These are phyloP conservation scores for Pangasius mekongensis DNA, from an alignment of 2,797 vertebrate genomes.

Conservation along the genomic window DNA sequence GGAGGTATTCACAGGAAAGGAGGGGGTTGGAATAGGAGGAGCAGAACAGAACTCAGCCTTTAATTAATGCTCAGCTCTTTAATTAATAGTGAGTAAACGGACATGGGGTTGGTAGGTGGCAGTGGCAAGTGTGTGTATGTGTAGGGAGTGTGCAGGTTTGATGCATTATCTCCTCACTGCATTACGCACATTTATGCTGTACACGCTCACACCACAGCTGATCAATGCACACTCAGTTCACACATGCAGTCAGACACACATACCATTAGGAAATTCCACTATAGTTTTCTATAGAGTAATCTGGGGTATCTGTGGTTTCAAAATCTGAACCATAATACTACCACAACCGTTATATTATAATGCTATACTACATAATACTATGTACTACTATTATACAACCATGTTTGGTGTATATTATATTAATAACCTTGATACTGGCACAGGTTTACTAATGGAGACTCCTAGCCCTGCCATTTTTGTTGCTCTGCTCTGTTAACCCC, in stretches of 20 bases:
- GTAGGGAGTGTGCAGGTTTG: neutral
- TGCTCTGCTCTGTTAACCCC: neutral
- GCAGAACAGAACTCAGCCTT: slow-evolving; percentile 61
- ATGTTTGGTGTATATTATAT: neutral
- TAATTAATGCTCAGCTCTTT: slow-evolving; percentile 71
- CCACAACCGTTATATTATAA: neutral
- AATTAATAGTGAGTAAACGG: slow-evolving; percentile 68
- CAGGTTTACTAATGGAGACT: neutral
- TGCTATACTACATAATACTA: neutral
- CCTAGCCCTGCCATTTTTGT: neutral
- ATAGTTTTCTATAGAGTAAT: neutral
- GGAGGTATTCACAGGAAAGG: slow-evolving; percentile 33
- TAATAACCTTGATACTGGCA: neutral
- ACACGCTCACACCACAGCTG: slow-evolving; percentile 22
- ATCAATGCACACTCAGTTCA: slow-evolving; percentile 12
- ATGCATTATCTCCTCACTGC: slow-evolving; percentile 7
- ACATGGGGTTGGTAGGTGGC: slow-evolving; percentile 51
- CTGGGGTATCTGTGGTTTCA: neutral
- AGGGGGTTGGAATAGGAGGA: slow-evolving; percentile 57
- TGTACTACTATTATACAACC: neutral
- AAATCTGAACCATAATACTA: neutral
- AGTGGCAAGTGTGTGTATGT: slow-evolving; percentile 38
- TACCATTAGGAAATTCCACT: neutral
- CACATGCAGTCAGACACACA: slow-evolving; percentile 1
- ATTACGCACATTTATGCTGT: slow-evolving; percentile 26